These are phyloP conservation scores for Cirrhinus mrigala DNA, from an alignment of 2,797 vertebrate species.

Conservation along the genomic window DNA sequence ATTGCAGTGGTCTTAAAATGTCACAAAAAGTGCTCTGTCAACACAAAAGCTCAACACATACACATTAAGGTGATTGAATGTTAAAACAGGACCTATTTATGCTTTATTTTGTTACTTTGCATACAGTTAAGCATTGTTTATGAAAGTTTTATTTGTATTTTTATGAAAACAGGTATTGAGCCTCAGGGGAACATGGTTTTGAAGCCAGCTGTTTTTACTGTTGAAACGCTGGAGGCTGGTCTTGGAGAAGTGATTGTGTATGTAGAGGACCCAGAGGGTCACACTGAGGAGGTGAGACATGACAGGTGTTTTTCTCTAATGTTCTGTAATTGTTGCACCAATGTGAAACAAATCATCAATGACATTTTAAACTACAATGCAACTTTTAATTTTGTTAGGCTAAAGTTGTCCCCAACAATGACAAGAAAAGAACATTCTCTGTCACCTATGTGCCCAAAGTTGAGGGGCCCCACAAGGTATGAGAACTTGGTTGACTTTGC, in stretches of 20 bases:
- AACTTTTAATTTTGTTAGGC: conserved; percentile 77
- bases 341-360: neutral
- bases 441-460: conserved; percentile 94
- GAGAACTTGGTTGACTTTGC: neutral
- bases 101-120: neutral
- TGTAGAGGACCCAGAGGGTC: conserved; percentile 94
- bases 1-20: neutral
- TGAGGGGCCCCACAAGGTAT: conserved; percentile 93
- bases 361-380: neutral
- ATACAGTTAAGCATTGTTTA: neutral
- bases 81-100: neutral
- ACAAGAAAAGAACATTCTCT: conserved; percentile 88
- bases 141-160: neutral
- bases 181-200: conserved; percentile 92
- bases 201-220: conserved; percentile 90
- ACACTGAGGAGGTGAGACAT: conserved; percentile 90
- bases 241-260: conserved; percentile 93
- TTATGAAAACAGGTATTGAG: conserved; percentile 84
- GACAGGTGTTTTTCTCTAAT: neutral
- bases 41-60: neutral
- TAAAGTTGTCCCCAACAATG: conserved; percentile 91
- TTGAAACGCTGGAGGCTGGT: conserved; percentile 91
- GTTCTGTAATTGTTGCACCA: neutral
- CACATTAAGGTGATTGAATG: neutral
- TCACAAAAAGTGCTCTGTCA: neutral